Conservation (phyloP, 2,888 invertebrate species). For the Agriotes lineatus region DNA sequence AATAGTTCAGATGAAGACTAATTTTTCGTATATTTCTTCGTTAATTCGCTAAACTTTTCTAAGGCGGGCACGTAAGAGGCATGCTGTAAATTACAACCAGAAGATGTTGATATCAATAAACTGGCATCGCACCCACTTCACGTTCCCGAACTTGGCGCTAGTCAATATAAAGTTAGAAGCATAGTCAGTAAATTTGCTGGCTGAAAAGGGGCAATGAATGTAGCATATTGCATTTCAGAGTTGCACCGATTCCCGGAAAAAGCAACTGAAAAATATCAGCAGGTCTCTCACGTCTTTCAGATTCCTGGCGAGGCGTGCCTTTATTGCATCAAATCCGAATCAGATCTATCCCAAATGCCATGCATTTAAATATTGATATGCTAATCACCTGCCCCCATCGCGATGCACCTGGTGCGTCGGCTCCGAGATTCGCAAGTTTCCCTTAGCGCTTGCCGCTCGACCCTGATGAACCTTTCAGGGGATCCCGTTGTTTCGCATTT, state of each 20-base stretch:
- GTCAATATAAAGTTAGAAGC: constrained; percentile 1
- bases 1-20: no score
- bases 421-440: not conserved
- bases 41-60: no score
- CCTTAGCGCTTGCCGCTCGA: constrained; percentile 33
- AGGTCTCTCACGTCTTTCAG: constrained; percentile 35
- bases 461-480: not conserved
- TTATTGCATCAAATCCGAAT: constrained; percentile 44
- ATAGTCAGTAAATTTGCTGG: constrained; percentile 5
- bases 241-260: constrained; percentile 3
- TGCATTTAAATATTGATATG: constrained; percentile 43
- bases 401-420: constrained; percentile 8
- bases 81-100: no score
- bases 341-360: constrained; percentile 42
- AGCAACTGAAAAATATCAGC: constrained; percentile 37
- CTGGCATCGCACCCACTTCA: no score
- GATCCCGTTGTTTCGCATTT: constrained; percentile 36
- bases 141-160: no score
- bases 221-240: constrained; percentile 25
- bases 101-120: no score
- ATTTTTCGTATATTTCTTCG: no score
- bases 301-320: constrained; percentile 34
- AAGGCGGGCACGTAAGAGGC: no score
- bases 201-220: not conserved
- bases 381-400: constrained; percentile 34